Percentiles rank a stretch among this genome's conserved stretches.
Evolutionary conservation across 2,888 invertebrate genomes (phyloP).

Genomic region (Xylota segnis): DNA sequence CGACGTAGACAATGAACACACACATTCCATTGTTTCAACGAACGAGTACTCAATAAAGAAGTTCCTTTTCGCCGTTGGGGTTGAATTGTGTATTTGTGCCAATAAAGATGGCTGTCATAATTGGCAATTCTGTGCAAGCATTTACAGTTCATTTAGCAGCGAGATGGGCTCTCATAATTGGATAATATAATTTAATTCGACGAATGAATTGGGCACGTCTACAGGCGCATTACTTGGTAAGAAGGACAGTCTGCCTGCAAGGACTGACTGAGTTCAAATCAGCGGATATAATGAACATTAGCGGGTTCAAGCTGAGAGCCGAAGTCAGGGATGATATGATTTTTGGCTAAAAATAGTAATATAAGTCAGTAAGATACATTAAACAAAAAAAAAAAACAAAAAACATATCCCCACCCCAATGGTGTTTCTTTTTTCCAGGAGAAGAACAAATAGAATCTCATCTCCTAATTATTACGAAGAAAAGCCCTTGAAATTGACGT

Average conservation of each 20-base stretch:
- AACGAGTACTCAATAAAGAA: conserved; percentile 48
- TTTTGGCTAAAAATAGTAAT: too few species aligned
- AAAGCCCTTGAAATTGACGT: conserved; percentile 84
- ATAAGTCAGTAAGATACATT: neutral
- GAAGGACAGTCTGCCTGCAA: too few species aligned
- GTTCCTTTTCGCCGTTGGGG: conserved; percentile 64
- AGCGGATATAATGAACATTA: too few species aligned
- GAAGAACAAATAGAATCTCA: conserved; percentile 77
- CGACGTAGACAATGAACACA: conserved; percentile 45
- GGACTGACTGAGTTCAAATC: too few species aligned
- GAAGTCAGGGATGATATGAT: too few species aligned
- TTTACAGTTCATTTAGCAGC: conserved; percentile 59
- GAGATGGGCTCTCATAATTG: conserved; percentile 52
- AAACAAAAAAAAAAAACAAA: too few species aligned
- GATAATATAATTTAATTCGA: conserved; percentile 50
- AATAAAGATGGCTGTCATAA: conserved; percentile 68
- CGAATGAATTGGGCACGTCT: too few species aligned
- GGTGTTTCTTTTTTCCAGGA: neutral
- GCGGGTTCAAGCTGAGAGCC: too few species aligned
- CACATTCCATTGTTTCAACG: conserved; percentile 64
- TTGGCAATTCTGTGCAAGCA: conserved; percentile 62
- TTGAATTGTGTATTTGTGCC: conserved; percentile 49
- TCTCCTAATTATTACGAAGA: conserved; percentile 84
- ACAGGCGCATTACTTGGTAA: too few species aligned
- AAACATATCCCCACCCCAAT: neutral